phyloP scores from a whole-genome alignment of 2,888 invertebrate species.

The Tenthredo notha region DNA sequence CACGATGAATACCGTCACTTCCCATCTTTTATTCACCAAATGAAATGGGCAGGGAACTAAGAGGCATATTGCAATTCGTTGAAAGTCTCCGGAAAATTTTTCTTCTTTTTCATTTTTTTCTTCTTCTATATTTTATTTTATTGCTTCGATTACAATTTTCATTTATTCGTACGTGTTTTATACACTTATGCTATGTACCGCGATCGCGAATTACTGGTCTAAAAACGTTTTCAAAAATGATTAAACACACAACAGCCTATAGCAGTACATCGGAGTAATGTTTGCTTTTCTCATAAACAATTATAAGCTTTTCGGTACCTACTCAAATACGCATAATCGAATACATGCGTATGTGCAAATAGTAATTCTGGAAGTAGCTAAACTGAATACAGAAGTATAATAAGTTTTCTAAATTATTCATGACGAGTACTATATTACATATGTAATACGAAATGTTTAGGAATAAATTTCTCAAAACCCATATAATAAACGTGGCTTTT shows the following conservation, averaged over 20 bases:
- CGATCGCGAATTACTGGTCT: background rate
- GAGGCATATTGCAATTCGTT: background rate
- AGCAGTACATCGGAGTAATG: background rate
- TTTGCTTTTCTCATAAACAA: slow-evolving; percentile 3
- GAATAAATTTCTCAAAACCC: background rate
- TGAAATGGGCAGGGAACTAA: background rate
- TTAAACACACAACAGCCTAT: background rate
- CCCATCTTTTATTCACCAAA: background rate
- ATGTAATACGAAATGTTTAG: background rate
- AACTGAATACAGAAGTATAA: background rate
- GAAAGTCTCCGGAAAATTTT: background rate
- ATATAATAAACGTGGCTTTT: background rate
- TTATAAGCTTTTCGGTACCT: background rate
- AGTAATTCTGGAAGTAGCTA: background rate
- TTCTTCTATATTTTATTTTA: background rate
- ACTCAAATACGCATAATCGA: background rate
- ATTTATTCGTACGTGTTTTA: background rate
- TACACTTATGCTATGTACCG: background rate
- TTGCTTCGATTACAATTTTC: background rate
- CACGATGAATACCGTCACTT: slow-evolving; percentile 57
- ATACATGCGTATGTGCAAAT: background rate
- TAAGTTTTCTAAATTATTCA: slow-evolving; percentile 3
- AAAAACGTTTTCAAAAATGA: background rate
- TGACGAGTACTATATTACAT: background rate
- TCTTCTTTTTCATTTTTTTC: background rate